A percentile compares a stretch with the other conserved stretches of the same genome.
These are phyloP conservation scores for Cephus pulcher DNA, from an alignment of 2,888 invertebrate genomes.

Conservation along the genomic window DNA sequence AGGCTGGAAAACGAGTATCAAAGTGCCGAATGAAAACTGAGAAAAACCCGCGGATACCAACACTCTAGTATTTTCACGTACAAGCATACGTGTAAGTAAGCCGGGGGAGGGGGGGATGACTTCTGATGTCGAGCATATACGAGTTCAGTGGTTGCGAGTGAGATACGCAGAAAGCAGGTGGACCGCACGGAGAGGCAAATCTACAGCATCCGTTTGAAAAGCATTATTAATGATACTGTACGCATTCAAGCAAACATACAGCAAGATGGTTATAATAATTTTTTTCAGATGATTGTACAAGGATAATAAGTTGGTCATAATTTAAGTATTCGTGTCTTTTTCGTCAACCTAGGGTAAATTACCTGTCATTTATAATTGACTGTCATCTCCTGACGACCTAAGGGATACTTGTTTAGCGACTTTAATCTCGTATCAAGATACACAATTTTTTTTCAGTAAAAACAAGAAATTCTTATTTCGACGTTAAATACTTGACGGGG, in stretches of 20 bases:
- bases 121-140: not conserved
- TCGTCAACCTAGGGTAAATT: not conserved
- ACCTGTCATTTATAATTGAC: not conserved
- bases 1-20: slow-evolving; percentile 19
- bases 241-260: slow-evolving; percentile 50
- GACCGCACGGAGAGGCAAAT: slow-evolving; percentile 21
- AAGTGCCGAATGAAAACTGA: slow-evolving; percentile 28
- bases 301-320: not conserved
- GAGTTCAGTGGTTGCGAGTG: not conserved
- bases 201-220: slow-evolving; percentile 29
- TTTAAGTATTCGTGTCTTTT: not conserved
- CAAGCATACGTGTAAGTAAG: not conserved
- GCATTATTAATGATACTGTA: slow-evolving; percentile 52
- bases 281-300: slow-evolving; percentile 31
- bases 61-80: slow-evolving; percentile 14
- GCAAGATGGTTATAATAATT: slow-evolving; percentile 38
- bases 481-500: slow-evolving; percentile 36
- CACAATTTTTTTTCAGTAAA: slow-evolving; percentile 1
- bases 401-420: not conserved
- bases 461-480: slow-evolving; percentile 18
- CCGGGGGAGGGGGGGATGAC: not conserved
- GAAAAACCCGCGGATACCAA: slow-evolving; percentile 22
- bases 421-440: slow-evolving; percentile 10
- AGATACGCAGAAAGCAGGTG: not conserved
- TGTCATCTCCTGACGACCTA: not conserved